Conservation (phyloP, 2,113 vertebrate species). For the Psilopogon haemacephalus region DNA sequence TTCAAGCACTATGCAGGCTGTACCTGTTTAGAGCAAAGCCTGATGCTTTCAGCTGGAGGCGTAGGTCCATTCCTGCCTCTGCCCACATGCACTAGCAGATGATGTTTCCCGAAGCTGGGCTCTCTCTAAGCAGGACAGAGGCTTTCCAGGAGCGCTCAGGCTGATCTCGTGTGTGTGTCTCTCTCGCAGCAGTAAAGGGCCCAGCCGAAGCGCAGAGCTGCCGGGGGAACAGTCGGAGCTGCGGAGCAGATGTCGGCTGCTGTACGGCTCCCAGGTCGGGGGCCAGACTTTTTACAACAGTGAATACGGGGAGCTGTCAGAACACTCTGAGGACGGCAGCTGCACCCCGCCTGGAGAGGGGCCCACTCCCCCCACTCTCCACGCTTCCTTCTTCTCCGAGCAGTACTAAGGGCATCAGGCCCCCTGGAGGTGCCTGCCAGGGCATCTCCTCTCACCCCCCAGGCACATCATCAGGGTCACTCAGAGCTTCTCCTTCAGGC, state of each 20-base stretch:
- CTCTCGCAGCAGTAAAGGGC: conserved; percentile 74
- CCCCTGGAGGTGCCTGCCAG: background rate
- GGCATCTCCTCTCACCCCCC: background rate
- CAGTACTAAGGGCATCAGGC: conserved; percentile 39
- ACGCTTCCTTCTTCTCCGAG: conserved; percentile 67
- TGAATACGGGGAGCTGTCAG: conserved; percentile 90
- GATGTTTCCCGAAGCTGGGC: background rate
- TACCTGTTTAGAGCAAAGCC: background rate
- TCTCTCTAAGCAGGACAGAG: background rate
- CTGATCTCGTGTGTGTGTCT: conserved; percentile 25
- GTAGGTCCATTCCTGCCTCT: background rate
- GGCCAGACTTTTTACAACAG: conserved; percentile 97
- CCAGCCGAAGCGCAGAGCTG: conserved; percentile 75
- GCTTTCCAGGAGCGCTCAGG: background rate
- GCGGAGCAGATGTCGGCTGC: conserved; percentile 68
- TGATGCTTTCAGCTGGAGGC: background rate
- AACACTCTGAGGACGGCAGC: conserved; percentile 71
- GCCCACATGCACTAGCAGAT: background rate
- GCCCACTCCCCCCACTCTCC: conserved; percentile 54
- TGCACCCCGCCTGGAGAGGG: conserved; percentile 53
- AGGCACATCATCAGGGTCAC: background rate
- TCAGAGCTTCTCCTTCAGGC: conserved; percentile 40
- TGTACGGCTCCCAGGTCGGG: conserved; percentile 77
- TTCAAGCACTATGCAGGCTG: background rate
- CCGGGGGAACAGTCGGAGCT: conserved; percentile 66